Evolutionary conservation across 1,140 invertebrate species (phyloP).

Genomic region (Drosophila bifasciata): DNA sequence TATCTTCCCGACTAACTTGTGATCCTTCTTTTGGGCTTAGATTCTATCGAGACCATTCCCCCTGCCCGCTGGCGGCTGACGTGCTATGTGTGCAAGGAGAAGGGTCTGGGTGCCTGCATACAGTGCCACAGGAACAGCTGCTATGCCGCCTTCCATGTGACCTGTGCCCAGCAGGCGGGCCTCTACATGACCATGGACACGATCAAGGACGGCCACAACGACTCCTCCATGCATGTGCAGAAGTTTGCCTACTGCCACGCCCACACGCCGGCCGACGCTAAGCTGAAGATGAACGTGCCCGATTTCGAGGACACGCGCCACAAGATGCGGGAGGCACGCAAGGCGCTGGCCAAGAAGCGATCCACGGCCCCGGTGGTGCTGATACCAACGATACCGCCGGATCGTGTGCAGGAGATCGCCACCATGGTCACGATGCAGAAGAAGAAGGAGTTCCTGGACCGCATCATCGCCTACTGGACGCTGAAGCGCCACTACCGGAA

Average conservation of each 20-base stretch:
- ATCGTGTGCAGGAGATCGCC: slow-evolving; percentile 94
- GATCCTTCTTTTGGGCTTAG: slow-evolving; percentile 66
- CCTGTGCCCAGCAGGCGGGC: slow-evolving; percentile 98
- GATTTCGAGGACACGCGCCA: slow-evolving; percentile 80
- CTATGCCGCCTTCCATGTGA: slow-evolving; percentile 99
- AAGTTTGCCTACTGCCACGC: slow-evolving; percentile 98
- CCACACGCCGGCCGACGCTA: slow-evolving; percentile 93
- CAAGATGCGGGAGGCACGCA: slow-evolving; percentile 92
- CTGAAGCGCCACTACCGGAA: slow-evolving; percentile 97
- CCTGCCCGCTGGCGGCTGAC: slow-evolving; percentile 96
- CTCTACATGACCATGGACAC: slow-evolving; percentile 98
- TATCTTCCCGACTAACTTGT: not conserved
- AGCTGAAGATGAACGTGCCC: slow-evolving; percentile 72
- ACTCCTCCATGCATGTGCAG: slow-evolving; percentile 91
- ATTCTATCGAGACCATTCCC: slow-evolving; percentile 98
- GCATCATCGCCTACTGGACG: slow-evolving; percentile 96
- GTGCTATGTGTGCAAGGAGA: slow-evolving; percentile 98
- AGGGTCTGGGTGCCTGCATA: slow-evolving; percentile 97
- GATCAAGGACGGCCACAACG: slow-evolving; percentile 89
- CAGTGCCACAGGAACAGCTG: slow-evolving; percentile 98
- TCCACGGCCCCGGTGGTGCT: slow-evolving; percentile 95
- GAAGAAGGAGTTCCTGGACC: slow-evolving; percentile 94
- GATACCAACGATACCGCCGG: slow-evolving; percentile 96
- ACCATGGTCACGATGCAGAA: slow-evolving; percentile 88
- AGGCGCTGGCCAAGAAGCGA: slow-evolving; percentile 91